Evolutionary conservation across 2,888 invertebrate species (phyloP).

Genomic region (Nomada hirtipes): DNA sequence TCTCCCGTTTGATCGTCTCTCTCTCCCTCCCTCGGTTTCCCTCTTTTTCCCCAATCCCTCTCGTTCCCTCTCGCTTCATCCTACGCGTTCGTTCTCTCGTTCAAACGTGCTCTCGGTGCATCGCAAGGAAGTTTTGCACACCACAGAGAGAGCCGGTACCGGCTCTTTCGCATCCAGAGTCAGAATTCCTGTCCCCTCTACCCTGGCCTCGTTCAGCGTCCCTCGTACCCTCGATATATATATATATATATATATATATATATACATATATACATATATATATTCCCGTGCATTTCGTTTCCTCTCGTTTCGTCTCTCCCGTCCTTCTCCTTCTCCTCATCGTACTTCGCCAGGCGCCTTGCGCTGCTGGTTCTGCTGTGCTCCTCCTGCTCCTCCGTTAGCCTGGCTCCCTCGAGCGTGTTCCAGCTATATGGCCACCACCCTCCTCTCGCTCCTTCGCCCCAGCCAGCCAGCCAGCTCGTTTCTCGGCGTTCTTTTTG

Average conservation of each 20-base stretch:
- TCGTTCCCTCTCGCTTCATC: slow-evolving; percentile 3
- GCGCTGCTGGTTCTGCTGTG: slow-evolving; percentile 29
- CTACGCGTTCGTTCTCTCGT: slow-evolving; percentile 15
- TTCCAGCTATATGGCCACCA: slow-evolving; percentile 54
- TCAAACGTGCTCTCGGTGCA: slow-evolving; percentile 63
- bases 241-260: slow-evolving; percentile 76
- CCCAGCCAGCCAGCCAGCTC: slow-evolving; percentile 59
- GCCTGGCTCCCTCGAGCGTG: slow-evolving; percentile 58
- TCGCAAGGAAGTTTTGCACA: slow-evolving; percentile 78
- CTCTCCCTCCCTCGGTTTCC: slow-evolving; percentile 14
- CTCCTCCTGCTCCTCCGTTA: slow-evolving; percentile 40
- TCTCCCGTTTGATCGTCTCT: not conserved
- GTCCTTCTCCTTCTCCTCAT: slow-evolving; percentile 36
- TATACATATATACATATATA: slow-evolving; percentile 71
- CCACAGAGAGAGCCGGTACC: slow-evolving; percentile 73
- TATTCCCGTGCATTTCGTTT: slow-evolving; percentile 75
- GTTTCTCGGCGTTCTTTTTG: slow-evolving; percentile 69
- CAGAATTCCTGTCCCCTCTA: slow-evolving; percentile 67
- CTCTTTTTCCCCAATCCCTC: slow-evolving; percentile 2
- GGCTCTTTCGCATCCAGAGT: slow-evolving; percentile 75
- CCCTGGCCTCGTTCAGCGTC: slow-evolving; percentile 67
- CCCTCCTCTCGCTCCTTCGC: slow-evolving; percentile 53
- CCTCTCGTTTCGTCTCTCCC: slow-evolving; percentile 67
- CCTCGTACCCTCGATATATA: slow-evolving; percentile 72
- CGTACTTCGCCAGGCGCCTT: slow-evolving; percentile 7